phyloP scores from a whole-genome alignment of 2,113 vertebrate genomes.

The Oceanodroma tethys region DNA sequence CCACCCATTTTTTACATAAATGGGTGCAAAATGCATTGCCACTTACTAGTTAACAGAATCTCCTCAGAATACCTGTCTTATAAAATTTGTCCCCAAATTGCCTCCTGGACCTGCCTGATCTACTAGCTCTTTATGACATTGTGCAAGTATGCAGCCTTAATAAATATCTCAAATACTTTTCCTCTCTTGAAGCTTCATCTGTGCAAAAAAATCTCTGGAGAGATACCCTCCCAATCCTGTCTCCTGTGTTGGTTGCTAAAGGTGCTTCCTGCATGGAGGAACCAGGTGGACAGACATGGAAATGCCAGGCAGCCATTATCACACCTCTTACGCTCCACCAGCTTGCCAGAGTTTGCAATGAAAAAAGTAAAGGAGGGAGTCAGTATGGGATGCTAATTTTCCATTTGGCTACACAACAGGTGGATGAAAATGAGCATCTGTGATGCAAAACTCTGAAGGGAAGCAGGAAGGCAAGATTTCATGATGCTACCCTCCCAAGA shows the following conservation, averaged over 20 bases:
- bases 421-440: not conserved
- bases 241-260: not conserved
- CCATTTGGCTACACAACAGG: not conserved
- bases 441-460: not conserved
- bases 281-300: not conserved
- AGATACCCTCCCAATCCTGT: not conserved
- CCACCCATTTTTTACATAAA: not conserved
- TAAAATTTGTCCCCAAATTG: not conserved
- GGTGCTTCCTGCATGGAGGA: not conserved
- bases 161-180: not conserved
- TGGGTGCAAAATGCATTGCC: not conserved
- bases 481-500: not conserved
- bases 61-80: not conserved
- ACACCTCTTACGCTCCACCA: not conserved
- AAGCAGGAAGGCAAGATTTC: not conserved
- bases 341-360: not conserved
- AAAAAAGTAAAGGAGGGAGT: not conserved
- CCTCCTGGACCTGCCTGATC: not conserved
- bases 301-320: not conserved
- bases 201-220: not conserved
- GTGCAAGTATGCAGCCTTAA: not conserved
- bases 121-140: not conserved
- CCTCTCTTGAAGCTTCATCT: not conserved
- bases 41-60: not conserved
- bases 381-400: accelerated